Base-by-base conservation (phyloP, 2,888 invertebrate genomes). In the Xestobium rufovillosum region DNA sequence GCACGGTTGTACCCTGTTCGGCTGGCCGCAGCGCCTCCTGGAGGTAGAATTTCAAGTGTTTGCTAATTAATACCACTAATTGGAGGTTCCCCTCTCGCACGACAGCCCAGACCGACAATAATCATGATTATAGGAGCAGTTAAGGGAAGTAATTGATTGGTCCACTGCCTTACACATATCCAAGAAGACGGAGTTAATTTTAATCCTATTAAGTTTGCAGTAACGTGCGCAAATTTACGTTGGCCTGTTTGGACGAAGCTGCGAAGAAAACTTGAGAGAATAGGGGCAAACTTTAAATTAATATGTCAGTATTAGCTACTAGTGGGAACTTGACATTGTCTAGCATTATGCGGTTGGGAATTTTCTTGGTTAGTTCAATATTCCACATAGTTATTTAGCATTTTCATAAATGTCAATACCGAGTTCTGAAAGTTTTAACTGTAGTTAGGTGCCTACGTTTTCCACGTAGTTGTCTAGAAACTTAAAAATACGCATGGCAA, bases 51-150 rank as follows among this genome's bases (percentile, higher is more conserved):
- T 59, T 62, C 61, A 61, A 62, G 62, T 61, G 60, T 60, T 55
- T 61, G 59, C 61, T 62, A 62, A 62, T 62, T 62, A 62, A 62
- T 62, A 60, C 59, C 57, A 60, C 62, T 62, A 62, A 62, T 62
- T 62, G 62, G 61, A 59, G 59, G 60, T 58, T 60, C 61, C 59
- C 60, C 59, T 52, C 48, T 45, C 40, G 38, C 43, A 36, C 41
- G 48, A 41, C 43, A 38, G 48, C 30, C 46, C 53, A 52, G 37
- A 23, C 38, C 33, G 34, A 31, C 48, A 40, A 28, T 45, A 2
- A 10, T 10, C 15, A 14, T 12, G 37, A 36, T 30, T 26, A 16
- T 4, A n/a, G 13, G 12, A 12, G 10, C 16, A 26, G 11, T 6
- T 12, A 14, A n/a, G 23, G 9, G 34, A 19, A 16, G 28, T 27